Evolutionary conservation across 2,113 vertebrate genomes (phyloP).

Genomic region (Dermatemys mawii): DNA sequence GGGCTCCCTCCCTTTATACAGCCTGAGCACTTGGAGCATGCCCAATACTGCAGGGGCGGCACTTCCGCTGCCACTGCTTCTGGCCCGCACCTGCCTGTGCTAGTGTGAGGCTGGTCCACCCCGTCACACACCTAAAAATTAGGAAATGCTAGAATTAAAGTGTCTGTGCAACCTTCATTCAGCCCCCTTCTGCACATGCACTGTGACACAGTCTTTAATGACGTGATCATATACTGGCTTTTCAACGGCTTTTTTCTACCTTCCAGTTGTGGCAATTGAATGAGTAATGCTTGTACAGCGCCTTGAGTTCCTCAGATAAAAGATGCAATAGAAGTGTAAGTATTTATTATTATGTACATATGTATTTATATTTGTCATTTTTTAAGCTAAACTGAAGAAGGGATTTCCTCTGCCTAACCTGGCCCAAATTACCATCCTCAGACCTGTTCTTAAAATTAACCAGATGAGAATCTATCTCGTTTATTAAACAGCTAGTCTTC

Average conservation of each 20-base stretch:
- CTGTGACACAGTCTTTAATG: background rate
- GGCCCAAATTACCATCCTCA: constrained; percentile 56
- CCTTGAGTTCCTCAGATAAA: background rate
- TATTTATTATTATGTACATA: constrained; percentile 6
- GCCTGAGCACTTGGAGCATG: too few relatives aligned
- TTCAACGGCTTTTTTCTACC: background rate
- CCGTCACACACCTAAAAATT: too few relatives aligned
- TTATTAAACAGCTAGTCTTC: background rate
- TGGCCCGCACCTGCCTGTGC: too few relatives aligned
- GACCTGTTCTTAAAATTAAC: constrained; percentile 67
- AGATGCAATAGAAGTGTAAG: background rate
- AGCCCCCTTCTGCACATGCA: background rate
- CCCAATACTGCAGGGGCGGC: too few relatives aligned
- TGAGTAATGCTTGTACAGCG: background rate
- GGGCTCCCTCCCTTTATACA: too few relatives aligned
- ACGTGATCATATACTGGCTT: background rate
- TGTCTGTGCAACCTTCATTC: background rate
- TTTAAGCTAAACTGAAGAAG: constrained; percentile 70
- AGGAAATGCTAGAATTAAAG: background rate
- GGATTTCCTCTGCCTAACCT: constrained; percentile 70
- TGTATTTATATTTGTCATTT: constrained; percentile 23
- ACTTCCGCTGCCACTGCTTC: too few relatives aligned
- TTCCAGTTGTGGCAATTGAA: background rate
- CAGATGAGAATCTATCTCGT: constrained; percentile 55
- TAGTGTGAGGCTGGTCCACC: too few relatives aligned